Conservation (phyloP, 1,140 invertebrate species). For the Sinella curviseta region DNA sequence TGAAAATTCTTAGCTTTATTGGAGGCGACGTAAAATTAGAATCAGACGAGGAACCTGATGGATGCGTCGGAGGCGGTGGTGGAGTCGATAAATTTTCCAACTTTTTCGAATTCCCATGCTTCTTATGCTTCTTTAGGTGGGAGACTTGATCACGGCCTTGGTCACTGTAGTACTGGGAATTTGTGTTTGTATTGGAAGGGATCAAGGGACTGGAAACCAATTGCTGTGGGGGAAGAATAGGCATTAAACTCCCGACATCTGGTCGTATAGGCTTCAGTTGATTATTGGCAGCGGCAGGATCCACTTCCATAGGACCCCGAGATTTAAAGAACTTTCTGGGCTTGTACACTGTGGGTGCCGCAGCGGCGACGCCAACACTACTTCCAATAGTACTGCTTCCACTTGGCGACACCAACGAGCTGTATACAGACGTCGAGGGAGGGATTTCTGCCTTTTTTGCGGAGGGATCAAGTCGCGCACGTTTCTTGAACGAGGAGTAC, state of each 20-base stretch:
- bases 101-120: slow-evolving; percentile 10
- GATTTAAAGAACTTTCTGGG: slow-evolving; percentile 91
- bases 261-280: slow-evolving; percentile 1
- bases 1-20: slow-evolving; percentile 67
- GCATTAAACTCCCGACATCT: slow-evolving; percentile 24
- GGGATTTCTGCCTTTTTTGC: slow-evolving; percentile 1
- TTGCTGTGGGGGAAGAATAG: background rate
- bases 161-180: background rate
- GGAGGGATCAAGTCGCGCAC: slow-evolving; percentile 29
- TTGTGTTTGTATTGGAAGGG: slow-evolving; percentile 51
- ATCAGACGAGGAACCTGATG: background rate
- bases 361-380: slow-evolving; percentile 47
- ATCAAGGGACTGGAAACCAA: slow-evolving; percentile 27
- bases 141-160: background rate
- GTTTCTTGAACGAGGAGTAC: slow-evolving; percentile 35
- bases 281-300: background rate
- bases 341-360: slow-evolving; percentile 60
- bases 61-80: background rate
- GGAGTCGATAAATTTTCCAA: background rate
- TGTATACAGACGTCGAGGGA: background rate
- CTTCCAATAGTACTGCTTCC: too few relatives aligned
- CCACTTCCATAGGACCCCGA: slow-evolving; percentile 54
- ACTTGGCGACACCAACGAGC: background rate
- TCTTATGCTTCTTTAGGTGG: background rate
- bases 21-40: slow-evolving; percentile 51